A percentile compares a stretch with the other conserved stretches of the same genome.
phyloP scores from a whole-genome alignment of 2,888 invertebrate species.

The Piscicola geometra region DNA sequence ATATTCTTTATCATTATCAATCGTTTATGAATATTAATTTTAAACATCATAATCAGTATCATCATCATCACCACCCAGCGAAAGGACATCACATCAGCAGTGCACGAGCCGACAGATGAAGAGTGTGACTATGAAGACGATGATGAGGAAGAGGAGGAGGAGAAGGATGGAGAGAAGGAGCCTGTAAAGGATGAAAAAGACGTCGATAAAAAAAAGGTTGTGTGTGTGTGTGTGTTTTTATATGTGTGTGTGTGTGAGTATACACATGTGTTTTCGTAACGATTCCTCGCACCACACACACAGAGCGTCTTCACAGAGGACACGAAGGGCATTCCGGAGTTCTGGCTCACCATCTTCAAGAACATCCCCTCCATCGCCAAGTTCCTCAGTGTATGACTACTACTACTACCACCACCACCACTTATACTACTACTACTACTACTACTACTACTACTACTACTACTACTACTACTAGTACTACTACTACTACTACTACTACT shows the following conservation, averaged over 20 bases:
- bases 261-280: neutral
- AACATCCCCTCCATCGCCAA: conserved; percentile 20
- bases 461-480: too few species aligned
- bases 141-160: conserved; percentile 38
- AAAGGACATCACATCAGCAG: conserved; percentile 27
- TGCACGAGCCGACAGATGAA: conserved; percentile 38
- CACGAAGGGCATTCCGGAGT: conserved; percentile 37
- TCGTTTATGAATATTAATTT: too few species aligned
- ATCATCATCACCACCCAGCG: conserved; percentile 23
- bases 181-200: conserved; percentile 26
- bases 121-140: conserved; percentile 34
- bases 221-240: conserved; percentile 6
- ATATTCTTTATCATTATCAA: neutral
- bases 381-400: conserved; percentile 28
- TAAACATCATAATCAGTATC: too few species aligned
- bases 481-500: too few species aligned
- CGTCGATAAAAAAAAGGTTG: neutral
- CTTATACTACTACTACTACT: too few species aligned
- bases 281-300: neutral
- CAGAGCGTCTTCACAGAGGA: conserved; percentile 24
- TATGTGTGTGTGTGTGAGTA: neutral
- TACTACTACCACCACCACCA: too few species aligned
- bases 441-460: too few species aligned
- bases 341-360: conserved; percentile 38
- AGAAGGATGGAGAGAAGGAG: conserved; percentile 27